Conservation (phyloP, 2,113 vertebrate species). For the Oenanthe melanoleuca region DNA sequence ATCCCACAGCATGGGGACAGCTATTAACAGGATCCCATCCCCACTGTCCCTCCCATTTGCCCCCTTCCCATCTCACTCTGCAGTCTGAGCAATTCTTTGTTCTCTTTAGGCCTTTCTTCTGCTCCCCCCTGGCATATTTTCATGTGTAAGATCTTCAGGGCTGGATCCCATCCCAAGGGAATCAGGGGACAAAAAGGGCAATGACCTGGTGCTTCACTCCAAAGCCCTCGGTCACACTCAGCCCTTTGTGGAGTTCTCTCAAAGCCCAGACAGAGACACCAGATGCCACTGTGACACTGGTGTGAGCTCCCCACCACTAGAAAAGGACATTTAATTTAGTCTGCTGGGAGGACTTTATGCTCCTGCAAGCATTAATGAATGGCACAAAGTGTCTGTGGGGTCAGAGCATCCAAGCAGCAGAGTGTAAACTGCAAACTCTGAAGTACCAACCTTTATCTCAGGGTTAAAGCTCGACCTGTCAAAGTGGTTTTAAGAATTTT, state of each 20-base stretch:
- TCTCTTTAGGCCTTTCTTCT: background rate
- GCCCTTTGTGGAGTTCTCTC: background rate
- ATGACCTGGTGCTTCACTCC: background rate
- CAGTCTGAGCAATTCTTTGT: background rate
- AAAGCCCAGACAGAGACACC: background rate
- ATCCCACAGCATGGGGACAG: background rate
- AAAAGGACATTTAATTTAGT: background rate
- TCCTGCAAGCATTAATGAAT: background rate
- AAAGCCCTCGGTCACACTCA: rapidly evolving
- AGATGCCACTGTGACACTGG: background rate
- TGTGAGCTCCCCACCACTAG: background rate
- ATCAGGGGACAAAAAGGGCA: background rate
- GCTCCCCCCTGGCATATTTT: background rate
- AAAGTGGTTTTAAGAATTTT: background rate
- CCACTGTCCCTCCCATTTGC: background rate
- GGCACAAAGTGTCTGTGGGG: background rate
- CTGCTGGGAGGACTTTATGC: background rate
- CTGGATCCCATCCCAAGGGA: background rate
- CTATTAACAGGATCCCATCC: background rate
- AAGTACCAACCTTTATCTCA: background rate
- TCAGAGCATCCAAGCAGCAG: background rate
- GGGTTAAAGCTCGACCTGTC: background rate
- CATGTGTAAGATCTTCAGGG: background rate
- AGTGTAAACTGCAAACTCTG: background rate
- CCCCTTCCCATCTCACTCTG: background rate